A percentile compares a stretch with the other conserved stretches of the same genome.
phyloP scores from a whole-genome alignment of 2,888 invertebrate species.

The Tryphoninae sp. region DNA sequence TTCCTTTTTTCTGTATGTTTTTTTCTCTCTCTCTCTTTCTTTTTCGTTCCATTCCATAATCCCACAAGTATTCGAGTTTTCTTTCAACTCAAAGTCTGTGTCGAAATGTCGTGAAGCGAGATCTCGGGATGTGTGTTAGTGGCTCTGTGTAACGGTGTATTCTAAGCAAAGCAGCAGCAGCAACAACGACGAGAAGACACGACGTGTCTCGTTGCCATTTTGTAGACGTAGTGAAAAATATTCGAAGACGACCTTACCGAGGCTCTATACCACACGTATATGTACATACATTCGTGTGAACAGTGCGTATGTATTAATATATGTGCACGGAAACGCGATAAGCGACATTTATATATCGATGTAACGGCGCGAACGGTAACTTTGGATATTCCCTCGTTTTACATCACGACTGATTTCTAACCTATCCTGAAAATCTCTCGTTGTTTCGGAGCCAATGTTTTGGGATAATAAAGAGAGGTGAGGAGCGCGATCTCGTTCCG shows the following conservation, averaged over 20 bases:
- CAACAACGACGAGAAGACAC: constrained; percentile 24
- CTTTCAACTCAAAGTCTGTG: neutral
- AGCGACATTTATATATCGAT: constrained; percentile 11
- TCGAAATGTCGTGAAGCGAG: constrained; percentile 6
- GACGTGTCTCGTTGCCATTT: constrained; percentile 65
- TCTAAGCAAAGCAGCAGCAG: constrained; percentile 23
- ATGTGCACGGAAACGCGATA: constrained; percentile 5
- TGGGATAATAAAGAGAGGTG: constrained; percentile 58
- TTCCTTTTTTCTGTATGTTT: neutral
- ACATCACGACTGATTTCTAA: constrained; percentile 50
- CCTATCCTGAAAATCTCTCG: constrained; percentile 54
- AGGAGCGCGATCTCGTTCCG: constrained; percentile 60
- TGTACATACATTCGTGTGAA: neutral
- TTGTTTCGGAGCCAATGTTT: constrained; percentile 59
- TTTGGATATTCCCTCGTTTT: constrained; percentile 32
- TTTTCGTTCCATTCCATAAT: neutral
- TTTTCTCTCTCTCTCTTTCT: constrained; percentile 3
- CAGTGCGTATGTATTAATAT: neutral
- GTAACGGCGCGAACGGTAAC: neutral
- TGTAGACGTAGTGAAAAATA: constrained; percentile 57
- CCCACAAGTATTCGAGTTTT: neutral
- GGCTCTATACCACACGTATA: neutral
- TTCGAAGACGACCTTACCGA: constrained; percentile 7
- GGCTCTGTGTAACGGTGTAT: constrained; percentile 22
- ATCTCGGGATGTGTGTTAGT: neutral